Evolutionary conservation across 2,113 vertebrate genomes (phyloP), one percentile per base, ranked within the genome.

Genomic region (Atrichornis clamosus): DNA sequence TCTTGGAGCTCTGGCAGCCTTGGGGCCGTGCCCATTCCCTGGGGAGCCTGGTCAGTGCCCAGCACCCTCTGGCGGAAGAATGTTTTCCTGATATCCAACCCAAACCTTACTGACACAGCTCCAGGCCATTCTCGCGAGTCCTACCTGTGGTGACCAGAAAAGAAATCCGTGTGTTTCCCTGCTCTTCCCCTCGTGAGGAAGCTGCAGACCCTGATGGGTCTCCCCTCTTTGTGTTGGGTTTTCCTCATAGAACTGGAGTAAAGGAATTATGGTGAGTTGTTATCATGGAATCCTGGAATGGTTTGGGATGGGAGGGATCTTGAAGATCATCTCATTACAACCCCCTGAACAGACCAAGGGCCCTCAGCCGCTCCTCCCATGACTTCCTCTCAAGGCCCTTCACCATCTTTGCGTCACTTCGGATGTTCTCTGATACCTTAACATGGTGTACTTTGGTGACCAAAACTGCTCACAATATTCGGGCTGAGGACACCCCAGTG

Each of bases 371-470:
- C 11, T 41, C 35, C 22, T 67, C 42, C 39, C 5, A 2, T 1
- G 16, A 63, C 52, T 59, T n/a, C 79, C 58, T 42, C n/a, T 47
- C 78, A 6, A 21, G 13, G 22, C n/a, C n/a, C n/a, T n/a, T n/a
- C 3, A 12, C 22, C 28, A 13, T 30, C n/a, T 81, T 37, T 13
- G 27, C 32, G 20, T 37, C 16, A 4, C 2, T 70, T 15, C 4
- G 8, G 21, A 32, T 3, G 39, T 8, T 20, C 6, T 16, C 20
- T 35, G 5, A 10, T 1, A 50, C 23, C 5, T 44, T 4, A 12
- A 1, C 7, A 3, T 15, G 0, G 18, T 18, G 0, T 3, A 10
- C 32, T 62, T 16, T 11, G 5, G 28, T 27, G 12, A n/a, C 23
- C 28, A 56, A 56, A 55, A 39, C 10, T 7, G 5, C 42, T n/a